These are phyloP conservation scores for Kradibia gibbosae DNA, from an alignment of 1,140 invertebrate genomes.

Conservation along the genomic window DNA sequence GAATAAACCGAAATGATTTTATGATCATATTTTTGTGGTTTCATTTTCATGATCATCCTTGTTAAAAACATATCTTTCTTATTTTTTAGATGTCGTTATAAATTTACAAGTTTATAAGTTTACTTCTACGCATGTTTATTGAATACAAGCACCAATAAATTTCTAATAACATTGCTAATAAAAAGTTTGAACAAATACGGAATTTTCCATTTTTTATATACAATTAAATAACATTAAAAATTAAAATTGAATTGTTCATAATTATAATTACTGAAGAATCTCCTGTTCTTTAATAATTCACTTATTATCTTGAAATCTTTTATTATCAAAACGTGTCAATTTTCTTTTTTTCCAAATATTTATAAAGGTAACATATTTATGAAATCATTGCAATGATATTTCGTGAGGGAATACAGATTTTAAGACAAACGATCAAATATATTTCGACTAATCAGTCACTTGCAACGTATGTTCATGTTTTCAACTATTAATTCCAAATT, in stretches of 20 bases:
- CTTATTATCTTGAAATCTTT: background rate
- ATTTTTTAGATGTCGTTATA: background rate
- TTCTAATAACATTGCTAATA: no score
- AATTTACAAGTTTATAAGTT: background rate
- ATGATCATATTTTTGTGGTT: constrained; percentile 61
- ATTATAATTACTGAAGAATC: no score
- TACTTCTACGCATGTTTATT: no score
- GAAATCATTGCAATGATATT: constrained; percentile 3
- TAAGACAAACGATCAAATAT: background rate
- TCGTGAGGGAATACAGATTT: background rate
- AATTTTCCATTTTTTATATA: no score
- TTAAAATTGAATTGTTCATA: no score
- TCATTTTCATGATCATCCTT: constrained; percentile 52
- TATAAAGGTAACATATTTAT: background rate
- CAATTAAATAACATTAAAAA: background rate
- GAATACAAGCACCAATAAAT: no score
- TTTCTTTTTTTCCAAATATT: background rate
- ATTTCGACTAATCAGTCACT: constrained; percentile 12
- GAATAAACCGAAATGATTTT: constrained; percentile 68
- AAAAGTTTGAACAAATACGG: no score
- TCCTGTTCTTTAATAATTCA: background rate
- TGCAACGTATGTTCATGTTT: background rate
- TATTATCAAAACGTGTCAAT: background rate
- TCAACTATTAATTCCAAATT: background rate
- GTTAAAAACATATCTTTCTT: background rate